Base-by-base conservation (phyloP, 2,888 invertebrate species). In the Chesias legatella region DNA sequence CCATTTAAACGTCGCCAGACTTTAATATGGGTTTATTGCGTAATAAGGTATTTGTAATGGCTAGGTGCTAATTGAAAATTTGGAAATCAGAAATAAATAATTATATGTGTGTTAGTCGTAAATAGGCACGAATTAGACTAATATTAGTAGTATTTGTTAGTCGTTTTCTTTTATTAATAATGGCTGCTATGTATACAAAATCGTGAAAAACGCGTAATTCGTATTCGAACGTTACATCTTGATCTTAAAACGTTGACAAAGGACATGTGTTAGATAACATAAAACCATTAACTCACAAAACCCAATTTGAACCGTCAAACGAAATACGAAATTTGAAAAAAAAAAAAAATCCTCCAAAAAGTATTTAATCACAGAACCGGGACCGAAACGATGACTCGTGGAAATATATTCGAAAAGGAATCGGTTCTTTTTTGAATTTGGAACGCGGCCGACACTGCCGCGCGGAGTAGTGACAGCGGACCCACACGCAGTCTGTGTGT, bases 341-440 rank as follows among this genome's bases (percentile, higher is more conserved):
- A 44, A 51, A 53, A 36, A 45, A 33, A 31, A 20, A 10, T 40
- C 22, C 8, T 3, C 7, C 21, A 43, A 51, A 48, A 48, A 48
- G 30, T 33, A 81, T 80, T 84, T 84, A 84, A 84, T 84, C 82
- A 84, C 67, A 73, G 69, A 50, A 76, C 76, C 77, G 67, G 60
- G 70, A 69, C 72, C 73, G 71, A 50, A 48, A 67, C 65, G 67
- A 77, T 84, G 84, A 85, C 85, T 83, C 59, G 84, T 71, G 67
- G 69, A 40, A 45, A 45, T 40, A 36, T 35, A 24, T 36, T 75
- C 73, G 39, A 66, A 76, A 78, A 71, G 68, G 63, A 71, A 67
- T 67, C 56, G 56, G 60, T 63, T 53, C 55, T 60, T 71, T 17
- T 73, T 71, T 45, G 45, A 45, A 37, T 76, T 64, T 71, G 47